Evolutionary conservation across 1,140 invertebrate species (phyloP), one percentile per base, ranked within the genome.

Genomic region (Pachypsylla venusta): DNA sequence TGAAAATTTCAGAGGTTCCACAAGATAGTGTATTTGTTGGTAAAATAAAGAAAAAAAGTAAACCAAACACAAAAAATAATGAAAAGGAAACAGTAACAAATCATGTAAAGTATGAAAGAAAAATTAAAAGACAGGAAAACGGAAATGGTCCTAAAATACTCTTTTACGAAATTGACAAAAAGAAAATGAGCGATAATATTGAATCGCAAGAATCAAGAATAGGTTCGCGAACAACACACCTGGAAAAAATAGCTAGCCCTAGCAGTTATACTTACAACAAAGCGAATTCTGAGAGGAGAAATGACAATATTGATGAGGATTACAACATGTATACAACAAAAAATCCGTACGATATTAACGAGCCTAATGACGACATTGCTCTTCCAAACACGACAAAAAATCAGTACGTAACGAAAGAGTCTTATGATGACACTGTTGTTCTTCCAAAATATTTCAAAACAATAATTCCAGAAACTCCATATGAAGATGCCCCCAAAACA

Each of bases 71-170:
- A 5, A 48, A 19, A 48, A 48, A 48, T 5, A n/a, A 48, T 19
- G 42, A 48, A 22, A 48, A 48, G 22, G 42, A 48, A 48, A 48
- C 42, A 48, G 22, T 48, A 19, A 48, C n/a, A 5, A 48, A 48
- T 48, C 42, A 48, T 22, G 42, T 48, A n/a, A 48, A 48, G 16
- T 48, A 48, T 19, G 42, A 48, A n/a, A 48, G 42, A 48, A 48
- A 48, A 48, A 48, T 48, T 4, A 48, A 48, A 22, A 48, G 22
- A 19, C 7, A 5, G 16, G 22, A 48, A 19, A 48, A 10, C 22
- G 42, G 42, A 7, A 48, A 19, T 48, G 5, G 16, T 48, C 42
- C 42, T 10, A 48, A n/a, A 7, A 19, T 22, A 48, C 22, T 48
- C 7, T 48, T 48, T n/a, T 5, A 48, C 22, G 16, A 5, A 10